Base-by-base conservation (phyloP, 1,140 invertebrate genomes). In the Sipha flava region DNA sequence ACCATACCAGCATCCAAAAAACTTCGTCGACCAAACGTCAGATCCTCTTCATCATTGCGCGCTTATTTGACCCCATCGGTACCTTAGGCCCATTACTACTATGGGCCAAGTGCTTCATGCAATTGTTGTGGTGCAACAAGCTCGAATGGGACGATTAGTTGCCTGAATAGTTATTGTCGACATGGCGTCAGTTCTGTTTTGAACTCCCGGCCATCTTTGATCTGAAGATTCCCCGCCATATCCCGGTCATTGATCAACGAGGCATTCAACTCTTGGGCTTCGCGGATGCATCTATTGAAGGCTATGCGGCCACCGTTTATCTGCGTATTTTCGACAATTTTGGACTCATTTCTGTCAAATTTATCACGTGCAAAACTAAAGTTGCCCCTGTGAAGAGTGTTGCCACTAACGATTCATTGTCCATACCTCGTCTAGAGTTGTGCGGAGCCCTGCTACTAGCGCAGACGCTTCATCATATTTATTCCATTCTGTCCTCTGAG, bases 41-140 rank as follows among this genome's bases (percentile, higher is more conserved):
- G 12, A 57, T 83, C 18, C 45, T 82, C 0, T 84, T 9, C 84
- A 81, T 57, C 83, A 85, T 81, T 83, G 83, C 14, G 5, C 84
- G n/a, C n/a, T n/a, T n/a, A n/a, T n/a, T n/a, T n/a, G n/a, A n/a
- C n/a, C n/a, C n/a, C n/a, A n/a, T n/a, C 10, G 83, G 83, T 0
- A 73, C 83, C 0, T 16, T 84, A 1, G 79, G 57, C 3, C 82
- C 83, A 10, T 72, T 84, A 18, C 81, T 81, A n/a, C 59, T 84
- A 1, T 79, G 68, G 18, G 80, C 80, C 0, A 83, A 83, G 9
- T 68, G 23, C 0, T 54, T 83, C 1, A 75, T 82, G 18, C 81
- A 83, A 34, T 37, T 64, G 0, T 59, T 80, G 7, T 83, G 83
- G 82, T 54, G 52, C 12, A 26, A 9, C 12, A 14, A 54, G 12